phyloP scores from a whole-genome alignment of 2,113 vertebrate genomes.

The Pedionomus torquatus region DNA sequence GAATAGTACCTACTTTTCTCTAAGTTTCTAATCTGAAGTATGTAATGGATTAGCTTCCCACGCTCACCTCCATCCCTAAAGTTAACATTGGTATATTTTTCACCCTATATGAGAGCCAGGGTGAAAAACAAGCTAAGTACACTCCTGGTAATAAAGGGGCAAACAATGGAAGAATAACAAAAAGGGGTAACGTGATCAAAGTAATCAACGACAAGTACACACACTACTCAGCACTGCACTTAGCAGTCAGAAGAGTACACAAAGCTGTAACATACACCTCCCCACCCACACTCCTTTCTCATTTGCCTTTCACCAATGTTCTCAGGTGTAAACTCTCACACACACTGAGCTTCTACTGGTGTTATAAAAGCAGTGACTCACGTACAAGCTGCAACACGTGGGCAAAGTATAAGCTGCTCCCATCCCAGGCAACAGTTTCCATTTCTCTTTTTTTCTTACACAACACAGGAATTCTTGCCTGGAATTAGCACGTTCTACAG shows the following conservation, averaged over 20 bases:
- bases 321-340: background rate
- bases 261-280: background rate
- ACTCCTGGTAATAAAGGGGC: background rate
- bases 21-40: background rate
- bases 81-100: background rate
- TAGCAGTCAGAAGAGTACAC: background rate
- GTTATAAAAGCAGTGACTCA: constrained; percentile 30
- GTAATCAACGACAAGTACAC: background rate
- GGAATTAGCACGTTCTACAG: background rate
- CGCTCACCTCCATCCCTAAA: no score
- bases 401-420: background rate
- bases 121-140: background rate
- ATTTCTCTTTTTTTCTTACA: background rate
- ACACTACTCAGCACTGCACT: background rate
- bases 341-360: background rate
- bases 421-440: constrained; percentile 22
- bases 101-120: background rate
- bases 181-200: background rate
- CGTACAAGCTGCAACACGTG: background rate
- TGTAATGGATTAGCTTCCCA: no score
- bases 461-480: background rate
- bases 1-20: no score
- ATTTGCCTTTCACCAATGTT: background rate
- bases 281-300: background rate
- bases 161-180: background rate